Conservation (phyloP, 2,113 vertebrate species). For the Smithornis capensis region DNA sequence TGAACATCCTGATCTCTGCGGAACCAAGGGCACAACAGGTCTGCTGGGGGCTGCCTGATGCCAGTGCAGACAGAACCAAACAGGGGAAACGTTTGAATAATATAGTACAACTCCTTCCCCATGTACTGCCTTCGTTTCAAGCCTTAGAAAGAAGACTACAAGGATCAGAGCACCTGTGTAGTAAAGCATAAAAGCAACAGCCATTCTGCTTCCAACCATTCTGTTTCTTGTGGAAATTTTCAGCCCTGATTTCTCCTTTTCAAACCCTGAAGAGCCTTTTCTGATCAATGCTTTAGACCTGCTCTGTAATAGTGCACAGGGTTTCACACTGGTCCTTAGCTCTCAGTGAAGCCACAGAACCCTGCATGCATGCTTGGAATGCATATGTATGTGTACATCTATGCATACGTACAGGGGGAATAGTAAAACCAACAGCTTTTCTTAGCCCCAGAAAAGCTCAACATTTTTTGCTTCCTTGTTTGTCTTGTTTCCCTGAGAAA, state of each 20-base stretch:
- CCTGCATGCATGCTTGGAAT: not conserved
- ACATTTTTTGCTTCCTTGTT: not conserved
- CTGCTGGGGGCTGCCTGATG: not conserved
- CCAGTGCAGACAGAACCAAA: too few species aligned
- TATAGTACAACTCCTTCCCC: not conserved
- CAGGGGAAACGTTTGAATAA: not conserved
- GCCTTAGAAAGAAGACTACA: not conserved
- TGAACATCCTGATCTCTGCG: fast-evolving
- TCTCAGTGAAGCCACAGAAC: not conserved
- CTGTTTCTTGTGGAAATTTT: not conserved
- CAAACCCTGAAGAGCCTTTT: not conserved
- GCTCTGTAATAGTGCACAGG: not conserved
- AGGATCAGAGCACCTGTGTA: not conserved
- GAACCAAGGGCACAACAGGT: not conserved
- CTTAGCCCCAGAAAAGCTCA: not conserved
- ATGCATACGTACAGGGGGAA: not conserved
- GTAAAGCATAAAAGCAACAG: not conserved
- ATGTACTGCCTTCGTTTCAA: not conserved
- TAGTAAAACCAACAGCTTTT: not conserved
- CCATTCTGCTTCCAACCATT: not conserved
- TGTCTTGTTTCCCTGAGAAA: not conserved
- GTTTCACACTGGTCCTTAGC: not conserved
- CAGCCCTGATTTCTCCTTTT: not conserved
- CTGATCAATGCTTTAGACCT: not conserved
- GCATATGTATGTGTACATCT: not conserved